phyloP scores from a whole-genome alignment of 2,888 invertebrate genomes.

The Eilema depressum region DNA sequence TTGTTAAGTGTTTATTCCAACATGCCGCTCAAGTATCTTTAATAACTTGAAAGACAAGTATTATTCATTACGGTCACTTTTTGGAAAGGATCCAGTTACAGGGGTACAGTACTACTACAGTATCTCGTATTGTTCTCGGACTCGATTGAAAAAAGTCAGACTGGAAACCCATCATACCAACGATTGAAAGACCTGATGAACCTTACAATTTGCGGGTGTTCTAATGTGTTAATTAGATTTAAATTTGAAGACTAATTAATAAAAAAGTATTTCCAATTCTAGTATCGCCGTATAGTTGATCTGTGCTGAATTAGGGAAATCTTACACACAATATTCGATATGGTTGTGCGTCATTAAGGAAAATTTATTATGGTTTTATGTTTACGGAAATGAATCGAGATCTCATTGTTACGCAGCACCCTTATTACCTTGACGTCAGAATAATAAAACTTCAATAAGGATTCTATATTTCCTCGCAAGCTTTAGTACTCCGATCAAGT shows the following conservation, averaged over 20 bases:
- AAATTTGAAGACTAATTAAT: not conserved
- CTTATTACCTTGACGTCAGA: slow-evolving; percentile 51
- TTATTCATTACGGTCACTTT: not conserved
- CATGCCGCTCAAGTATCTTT: not conserved
- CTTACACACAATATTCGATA: not conserved
- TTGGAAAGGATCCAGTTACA: slow-evolving; percentile 14
- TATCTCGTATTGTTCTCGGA: slow-evolving; percentile 21
- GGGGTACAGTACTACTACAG: slow-evolving; percentile 25
- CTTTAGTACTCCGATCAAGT: slow-evolving; percentile 37
- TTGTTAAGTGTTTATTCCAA: not conserved
- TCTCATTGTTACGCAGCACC: slow-evolving; percentile 41
- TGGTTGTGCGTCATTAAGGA: not conserved
- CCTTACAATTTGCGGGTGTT: not conserved
- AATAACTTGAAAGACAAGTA: slow-evolving; percentile 15
- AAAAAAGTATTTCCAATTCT: no score
- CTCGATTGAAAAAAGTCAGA: not conserved
- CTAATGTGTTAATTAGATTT: not conserved
- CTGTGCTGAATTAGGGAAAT: not conserved
- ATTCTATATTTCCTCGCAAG: slow-evolving; percentile 46
- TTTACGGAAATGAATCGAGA: slow-evolving; percentile 44
- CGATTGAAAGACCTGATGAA: not conserved
- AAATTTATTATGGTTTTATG: not conserved
- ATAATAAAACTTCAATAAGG: slow-evolving; percentile 43
- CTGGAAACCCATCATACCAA: no score
- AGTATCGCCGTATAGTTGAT: not conserved